phyloP scores from a whole-genome alignment of 2,888 invertebrate species.

The Girardia tigrina region DNA sequence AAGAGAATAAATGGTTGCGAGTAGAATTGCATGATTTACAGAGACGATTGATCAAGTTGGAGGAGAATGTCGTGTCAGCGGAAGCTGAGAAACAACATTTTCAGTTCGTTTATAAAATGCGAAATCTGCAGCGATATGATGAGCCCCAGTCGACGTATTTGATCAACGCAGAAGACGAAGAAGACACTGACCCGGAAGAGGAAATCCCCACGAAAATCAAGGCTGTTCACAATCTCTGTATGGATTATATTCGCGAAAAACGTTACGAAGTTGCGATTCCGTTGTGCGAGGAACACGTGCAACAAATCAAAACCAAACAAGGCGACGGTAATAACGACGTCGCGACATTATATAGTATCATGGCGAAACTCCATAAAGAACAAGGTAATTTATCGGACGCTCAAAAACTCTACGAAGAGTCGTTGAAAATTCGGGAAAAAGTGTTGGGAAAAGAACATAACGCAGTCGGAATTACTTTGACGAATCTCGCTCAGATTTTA shows the following conservation, averaged over 20 bases:
- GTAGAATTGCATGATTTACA: conserved; percentile 24
- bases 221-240: not conserved
- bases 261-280: conserved; percentile 30
- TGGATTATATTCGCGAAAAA: not conserved
- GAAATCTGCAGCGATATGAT: not conserved
- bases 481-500: not conserved
- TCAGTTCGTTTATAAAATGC: conserved; percentile 27
- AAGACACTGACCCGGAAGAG: conserved; percentile 10
- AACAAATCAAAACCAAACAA: conserved; percentile 6
- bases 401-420: not conserved
- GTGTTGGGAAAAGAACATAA: conserved; percentile 18
- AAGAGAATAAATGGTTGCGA: conserved; percentile 27
- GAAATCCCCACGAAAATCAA: conserved; percentile 3
- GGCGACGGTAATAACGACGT: conserved; percentile 8
- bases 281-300: not conserved
- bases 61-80: not conserved
- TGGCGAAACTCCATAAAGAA: not conserved
- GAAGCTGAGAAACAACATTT: conserved; percentile 29
- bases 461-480: not conserved
- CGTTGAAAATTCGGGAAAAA: not conserved
- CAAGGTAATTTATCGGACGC: conserved; percentile 2
- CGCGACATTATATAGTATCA: conserved; percentile 16
- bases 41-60: conserved; percentile 2
- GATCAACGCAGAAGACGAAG: not conserved
- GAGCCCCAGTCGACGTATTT: not conserved